Conservation (phyloP, 2,888 invertebrate species). For the Aleiodes leptofemur region DNA sequence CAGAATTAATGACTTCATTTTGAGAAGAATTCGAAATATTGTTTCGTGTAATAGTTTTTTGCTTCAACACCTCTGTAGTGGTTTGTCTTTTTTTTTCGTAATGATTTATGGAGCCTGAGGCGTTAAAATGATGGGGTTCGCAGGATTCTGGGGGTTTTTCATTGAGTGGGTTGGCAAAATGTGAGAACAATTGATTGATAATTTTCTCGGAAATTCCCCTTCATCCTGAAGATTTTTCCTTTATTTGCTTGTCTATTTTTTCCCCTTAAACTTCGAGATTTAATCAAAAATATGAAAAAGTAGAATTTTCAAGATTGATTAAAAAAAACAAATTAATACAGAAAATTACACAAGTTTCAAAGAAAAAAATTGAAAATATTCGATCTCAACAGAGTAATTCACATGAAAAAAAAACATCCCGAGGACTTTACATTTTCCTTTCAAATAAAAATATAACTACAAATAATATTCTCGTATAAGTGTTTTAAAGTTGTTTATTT, state of each 20-base stretch:
- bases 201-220: too few relatives aligned
- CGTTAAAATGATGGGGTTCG: not conserved
- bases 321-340: too few relatives aligned
- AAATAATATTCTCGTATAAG: conserved; percentile 12
- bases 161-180: not conserved
- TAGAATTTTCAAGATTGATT: too few relatives aligned
- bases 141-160: not conserved
- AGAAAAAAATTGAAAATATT: too few relatives aligned
- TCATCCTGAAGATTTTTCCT: too few relatives aligned
- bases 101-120: conserved; percentile 17
- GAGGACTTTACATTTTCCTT: conserved; percentile 9
- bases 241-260: too few relatives aligned
- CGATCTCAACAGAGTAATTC: too few relatives aligned
- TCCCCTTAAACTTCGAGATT: too few relatives aligned
- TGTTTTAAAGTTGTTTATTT: conserved; percentile 24
- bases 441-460: conserved; percentile 23
- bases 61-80: not conserved
- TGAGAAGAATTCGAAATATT: conserved; percentile 4
- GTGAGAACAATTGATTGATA: too few relatives aligned
- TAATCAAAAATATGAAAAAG: too few relatives aligned
- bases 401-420: not conserved
- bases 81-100: conserved; percentile 2
- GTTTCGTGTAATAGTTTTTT: conserved; percentile 15
- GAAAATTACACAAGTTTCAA: too few relatives aligned
- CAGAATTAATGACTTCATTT: conserved; percentile 30